Evolutionary conservation across 2,113 vertebrate genomes (phyloP), one percentile per base, ranked within the genome.

Genomic region (Caranx ignobilis): DNA sequence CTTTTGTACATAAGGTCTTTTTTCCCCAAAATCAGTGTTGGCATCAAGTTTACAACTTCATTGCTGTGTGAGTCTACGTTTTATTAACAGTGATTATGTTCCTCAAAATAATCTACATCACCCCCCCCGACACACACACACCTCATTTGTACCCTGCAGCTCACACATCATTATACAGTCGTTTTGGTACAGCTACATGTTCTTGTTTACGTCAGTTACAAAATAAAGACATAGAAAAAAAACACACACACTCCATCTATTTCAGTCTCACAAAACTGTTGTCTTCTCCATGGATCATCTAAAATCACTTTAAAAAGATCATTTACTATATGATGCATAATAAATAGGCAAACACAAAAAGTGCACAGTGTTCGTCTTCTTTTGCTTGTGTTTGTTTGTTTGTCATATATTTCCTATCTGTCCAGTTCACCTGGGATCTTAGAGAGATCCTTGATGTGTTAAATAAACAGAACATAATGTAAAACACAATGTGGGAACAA

Each of bases 81-180:
- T 37, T 37, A 37, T 37, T 37, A 5, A 37, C 2, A 37, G 35
- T 37, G 7, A 5, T 37, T 37, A 5, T 37, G 4, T 37, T 37
- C 7, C 35, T 26, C 26, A 26, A 81, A 69, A 85, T 83, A 56
- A 81, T 72, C 70, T 69, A 31, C 72, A 79, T 56, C 19, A 56
- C 67, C 61, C 72, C 52, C 2, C 59, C 55, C 26, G 19, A 26
- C 26, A 26, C 26, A 26, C 8, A 71, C 77, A 84, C 48, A 60
- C 31, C 75, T 85, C 9, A 21, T 79, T 62, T 71, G 43, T 59
- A 56, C 48, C 55, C 75, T 43, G 55, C 55, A 71, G 43, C 41
- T 11, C 37, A 69, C 39, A 50, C 52, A 47, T 48, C 1, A 32
- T 67, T 60, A 66, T 65, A 19, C 37, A 63, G 64, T 60, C 10